A percentile compares a stretch with the other conserved stretches of the same genome.
phyloP scores from a whole-genome alignment of 2,888 invertebrate species.

The Cataglyphis livida region DNA sequence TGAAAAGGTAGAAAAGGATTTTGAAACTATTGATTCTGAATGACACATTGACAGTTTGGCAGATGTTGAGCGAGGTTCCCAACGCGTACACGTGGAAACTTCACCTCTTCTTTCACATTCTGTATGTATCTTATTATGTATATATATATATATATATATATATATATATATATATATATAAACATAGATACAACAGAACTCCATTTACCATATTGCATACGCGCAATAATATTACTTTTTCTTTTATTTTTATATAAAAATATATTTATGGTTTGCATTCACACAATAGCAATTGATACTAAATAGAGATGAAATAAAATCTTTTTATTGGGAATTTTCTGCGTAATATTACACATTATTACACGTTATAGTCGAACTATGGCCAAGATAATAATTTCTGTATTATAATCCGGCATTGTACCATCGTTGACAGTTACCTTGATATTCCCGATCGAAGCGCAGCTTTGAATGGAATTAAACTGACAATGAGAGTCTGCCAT shows the following conservation, averaged over 20 bases:
- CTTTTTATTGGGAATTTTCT: not conserved
- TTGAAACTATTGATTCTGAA: slow-evolving; percentile 67
- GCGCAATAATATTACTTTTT: not conserved
- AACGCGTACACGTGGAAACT: slow-evolving; percentile 10
- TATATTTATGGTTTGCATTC: slow-evolving; percentile 10
- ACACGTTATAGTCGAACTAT: not conserved
- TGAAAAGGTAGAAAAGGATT: slow-evolving; percentile 44
- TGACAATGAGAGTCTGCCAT: slow-evolving; percentile 37
- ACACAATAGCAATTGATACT: not conserved
- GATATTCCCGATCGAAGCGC: slow-evolving; percentile 43
- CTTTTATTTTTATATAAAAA: not conserved
- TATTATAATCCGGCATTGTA: slow-evolving; percentile 18
- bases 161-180: not conserved
- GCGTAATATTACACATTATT: not conserved
- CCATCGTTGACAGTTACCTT: slow-evolving; percentile 29
- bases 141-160: slow-evolving; percentile 12
- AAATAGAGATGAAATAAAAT: not conserved
- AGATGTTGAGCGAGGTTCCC: slow-evolving; percentile 65
- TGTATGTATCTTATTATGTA: no score
- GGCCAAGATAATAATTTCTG: not conserved
- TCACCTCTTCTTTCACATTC: slow-evolving; percentile 27
- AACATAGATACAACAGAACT: slow-evolving; percentile 15
- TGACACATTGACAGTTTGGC: slow-evolving; percentile 68
- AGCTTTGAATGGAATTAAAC: slow-evolving; percentile 61
- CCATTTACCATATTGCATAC: slow-evolving; percentile 5